phyloP scores from a whole-genome alignment of 2,797 vertebrate genomes.

The Dromococcyx pavoninus region DNA sequence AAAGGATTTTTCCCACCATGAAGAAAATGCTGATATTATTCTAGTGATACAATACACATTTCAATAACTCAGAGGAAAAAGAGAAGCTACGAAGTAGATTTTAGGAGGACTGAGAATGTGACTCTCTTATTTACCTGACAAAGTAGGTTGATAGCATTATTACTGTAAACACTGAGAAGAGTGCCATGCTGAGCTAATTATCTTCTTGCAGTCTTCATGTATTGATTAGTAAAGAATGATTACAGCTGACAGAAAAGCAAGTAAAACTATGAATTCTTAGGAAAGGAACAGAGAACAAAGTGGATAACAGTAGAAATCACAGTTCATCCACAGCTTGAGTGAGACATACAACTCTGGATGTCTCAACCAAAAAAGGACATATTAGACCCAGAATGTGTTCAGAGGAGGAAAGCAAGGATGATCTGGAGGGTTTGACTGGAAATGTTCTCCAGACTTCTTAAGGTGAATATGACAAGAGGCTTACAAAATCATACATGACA shows the following conservation, averaged over 20 bases:
- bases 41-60: background rate
- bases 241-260: background rate
- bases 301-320: background rate
- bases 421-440: background rate
- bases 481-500: constrained; percentile 7
- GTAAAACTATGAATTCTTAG: background rate
- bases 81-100: background rate
- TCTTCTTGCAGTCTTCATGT: background rate
- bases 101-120: background rate
- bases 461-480: background rate
- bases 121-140: background rate
- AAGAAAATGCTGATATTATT: background rate
- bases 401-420: background rate
- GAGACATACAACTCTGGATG: background rate
- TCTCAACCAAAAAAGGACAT: background rate
- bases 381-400: background rate
- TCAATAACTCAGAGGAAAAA: background rate
- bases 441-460: background rate
- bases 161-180: background rate
- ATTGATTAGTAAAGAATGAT: background rate
- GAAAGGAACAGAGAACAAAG: background rate
- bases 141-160: background rate
- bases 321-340: background rate
- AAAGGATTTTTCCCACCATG: background rate
- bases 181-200: background rate